A percentile compares a stretch with the other conserved stretches of the same genome.
Evolutionary conservation across 2,888 invertebrate species (phyloP).

Genomic region (Cataglyphis livida): DNA sequence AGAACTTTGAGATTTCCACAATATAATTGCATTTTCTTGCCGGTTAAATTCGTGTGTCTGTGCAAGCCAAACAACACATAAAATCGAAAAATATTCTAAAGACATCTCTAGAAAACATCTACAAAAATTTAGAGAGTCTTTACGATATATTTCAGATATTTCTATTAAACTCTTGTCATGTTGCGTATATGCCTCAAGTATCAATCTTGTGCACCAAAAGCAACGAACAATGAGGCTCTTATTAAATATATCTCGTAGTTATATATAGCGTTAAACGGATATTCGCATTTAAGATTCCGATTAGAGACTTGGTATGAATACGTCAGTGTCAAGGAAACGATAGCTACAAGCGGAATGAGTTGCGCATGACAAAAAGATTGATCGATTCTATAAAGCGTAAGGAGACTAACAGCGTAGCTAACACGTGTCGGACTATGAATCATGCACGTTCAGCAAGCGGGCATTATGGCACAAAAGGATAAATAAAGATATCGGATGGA

Average conservation of each 20-base stretch:
- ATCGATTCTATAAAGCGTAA: conserved; percentile 28
- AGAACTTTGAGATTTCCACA: conserved; percentile 14
- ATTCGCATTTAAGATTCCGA: conserved; percentile 19
- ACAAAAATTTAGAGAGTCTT: neutral
- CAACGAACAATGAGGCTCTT: conserved; percentile 46
- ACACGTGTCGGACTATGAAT: conserved; percentile 30
- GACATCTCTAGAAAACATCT: neutral
- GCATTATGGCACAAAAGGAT: conserved; percentile 46
- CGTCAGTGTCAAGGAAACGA: conserved; percentile 2
- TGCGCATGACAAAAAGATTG: conserved; percentile 34
- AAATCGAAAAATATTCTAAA: neutral
- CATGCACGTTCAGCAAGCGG: conserved; percentile 39
- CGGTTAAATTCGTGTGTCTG: neutral
- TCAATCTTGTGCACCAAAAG: conserved; percentile 71
- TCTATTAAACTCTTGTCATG: neutral
- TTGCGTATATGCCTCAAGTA: neutral
- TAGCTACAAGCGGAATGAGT: conserved; percentile 38
- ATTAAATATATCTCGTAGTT: neutral
- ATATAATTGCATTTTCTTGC: neutral
- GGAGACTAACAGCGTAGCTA: conserved; percentile 27
- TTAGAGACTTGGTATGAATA: conserved; percentile 15
- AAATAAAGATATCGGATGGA: conserved; percentile 43
- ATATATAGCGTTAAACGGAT: neutral
- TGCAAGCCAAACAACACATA: neutral
- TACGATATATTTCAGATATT: neutral